phyloP scores from a whole-genome alignment of 2,797 vertebrate genomes.

The Coregonus sp. region DNA sequence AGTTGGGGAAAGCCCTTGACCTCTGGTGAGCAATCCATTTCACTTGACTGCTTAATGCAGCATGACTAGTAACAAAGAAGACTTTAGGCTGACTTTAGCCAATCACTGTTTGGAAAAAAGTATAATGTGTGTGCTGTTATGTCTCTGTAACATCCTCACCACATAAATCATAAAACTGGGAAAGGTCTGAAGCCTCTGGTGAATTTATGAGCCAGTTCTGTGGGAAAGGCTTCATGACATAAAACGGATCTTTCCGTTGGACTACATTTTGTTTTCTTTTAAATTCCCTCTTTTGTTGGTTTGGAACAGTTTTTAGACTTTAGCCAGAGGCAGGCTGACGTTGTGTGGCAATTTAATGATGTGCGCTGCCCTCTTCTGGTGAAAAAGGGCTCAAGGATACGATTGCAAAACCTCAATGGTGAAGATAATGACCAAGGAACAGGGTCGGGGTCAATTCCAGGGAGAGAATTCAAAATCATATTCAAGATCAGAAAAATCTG shows the following conservation, averaged over 20 bases:
- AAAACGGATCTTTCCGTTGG: slow-evolving; percentile 67
- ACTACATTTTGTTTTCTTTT: slow-evolving; percentile 72
- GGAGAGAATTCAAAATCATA: not conserved
- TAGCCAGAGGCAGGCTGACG: slow-evolving; percentile 50
- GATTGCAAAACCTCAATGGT: not conserved
- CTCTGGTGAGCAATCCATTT: not conserved
- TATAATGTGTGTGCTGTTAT: slow-evolving; percentile 45
- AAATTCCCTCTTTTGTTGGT: slow-evolving; percentile 71
- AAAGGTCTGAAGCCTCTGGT: slow-evolving; percentile 53
- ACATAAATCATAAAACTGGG: slow-evolving; percentile 54
- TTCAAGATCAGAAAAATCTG: not conserved
- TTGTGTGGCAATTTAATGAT: slow-evolving; percentile 66
- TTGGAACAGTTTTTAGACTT: slow-evolving; percentile 58
- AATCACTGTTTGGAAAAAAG: slow-evolving; percentile 24
- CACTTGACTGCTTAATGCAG: not conserved
- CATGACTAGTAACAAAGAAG: not conserved
- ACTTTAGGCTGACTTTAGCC: slow-evolving; percentile 31
- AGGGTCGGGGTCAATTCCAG: not conserved
- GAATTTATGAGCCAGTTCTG: slow-evolving; percentile 58
- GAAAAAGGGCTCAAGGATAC: slow-evolving; percentile 16
- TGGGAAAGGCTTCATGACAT: slow-evolving; percentile 64
- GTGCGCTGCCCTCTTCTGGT: slow-evolving; percentile 80
- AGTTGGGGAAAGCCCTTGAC: not conserved
- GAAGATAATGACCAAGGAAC: not conserved
- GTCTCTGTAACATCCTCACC: slow-evolving; percentile 56